phyloP scores from a whole-genome alignment of 2,797 vertebrate genomes.

The Liparis tanakae region DNA sequence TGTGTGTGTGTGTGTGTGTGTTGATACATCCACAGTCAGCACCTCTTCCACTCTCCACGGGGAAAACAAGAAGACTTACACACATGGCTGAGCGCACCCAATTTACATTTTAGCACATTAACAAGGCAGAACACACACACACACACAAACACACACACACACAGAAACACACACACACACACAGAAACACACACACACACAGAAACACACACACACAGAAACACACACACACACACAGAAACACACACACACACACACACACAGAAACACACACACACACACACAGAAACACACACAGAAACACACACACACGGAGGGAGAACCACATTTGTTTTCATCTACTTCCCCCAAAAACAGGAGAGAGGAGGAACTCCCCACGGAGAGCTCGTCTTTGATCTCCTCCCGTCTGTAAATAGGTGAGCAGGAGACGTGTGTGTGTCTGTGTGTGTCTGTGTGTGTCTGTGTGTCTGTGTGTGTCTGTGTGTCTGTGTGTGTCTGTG shows the following conservation, averaged over 20 bases:
- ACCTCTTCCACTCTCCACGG: slow-evolving; percentile 38
- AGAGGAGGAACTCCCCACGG: slow-evolving; percentile 75
- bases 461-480: too few relatives aligned
- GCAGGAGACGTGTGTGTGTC: too few relatives aligned
- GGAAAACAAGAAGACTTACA: slow-evolving; percentile 17
- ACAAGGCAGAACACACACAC: slow-evolving; percentile 35
- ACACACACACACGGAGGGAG: slow-evolving; percentile 56
- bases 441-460: too few relatives aligned
- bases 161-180: too few relatives aligned
- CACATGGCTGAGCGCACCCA: slow-evolving; percentile 58
- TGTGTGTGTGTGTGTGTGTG: not conserved
- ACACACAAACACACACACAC: too few relatives aligned
- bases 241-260: slow-evolving; percentile 13
- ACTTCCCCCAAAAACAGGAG: slow-evolving; percentile 75
- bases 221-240: slow-evolving; percentile 23
- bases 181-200: too few relatives aligned
- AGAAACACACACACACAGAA: slow-evolving; percentile 16
- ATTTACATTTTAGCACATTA: slow-evolving; percentile 80
- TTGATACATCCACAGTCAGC: slow-evolving; percentile 63
- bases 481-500: too few relatives aligned
- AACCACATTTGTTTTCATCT: slow-evolving; percentile 72
- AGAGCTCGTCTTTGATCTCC: slow-evolving; percentile 75
- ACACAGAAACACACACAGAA: not conserved
- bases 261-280: slow-evolving; percentile 2
- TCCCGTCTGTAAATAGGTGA: slow-evolving; percentile 77